Percentiles rank a stretch among this genome's conserved stretches.
phyloP scores from a whole-genome alignment of 2,888 invertebrate genomes.

The Sesamia inferens region DNA sequence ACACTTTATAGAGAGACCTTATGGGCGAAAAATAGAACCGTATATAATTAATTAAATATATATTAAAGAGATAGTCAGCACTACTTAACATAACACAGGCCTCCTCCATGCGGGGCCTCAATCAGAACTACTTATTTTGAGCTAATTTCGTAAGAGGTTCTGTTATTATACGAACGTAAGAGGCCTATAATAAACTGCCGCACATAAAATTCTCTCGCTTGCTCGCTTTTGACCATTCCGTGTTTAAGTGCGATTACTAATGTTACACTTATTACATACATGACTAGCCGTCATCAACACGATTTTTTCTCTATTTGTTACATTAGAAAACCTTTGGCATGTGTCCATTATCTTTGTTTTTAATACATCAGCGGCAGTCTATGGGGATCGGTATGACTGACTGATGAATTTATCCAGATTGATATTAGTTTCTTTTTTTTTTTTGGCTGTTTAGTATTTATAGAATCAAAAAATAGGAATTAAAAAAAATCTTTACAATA shows the following conservation, averaged over 20 bases:
- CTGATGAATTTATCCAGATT: background rate
- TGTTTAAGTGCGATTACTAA: constrained; percentile 58
- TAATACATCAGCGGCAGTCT: constrained; percentile 15
- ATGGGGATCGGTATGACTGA: background rate
- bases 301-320: constrained; percentile 62
- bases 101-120: no score
- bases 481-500: background rate
- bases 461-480: background rate
- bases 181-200: constrained; percentile 19
- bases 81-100: no score
- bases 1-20: background rate
- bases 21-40: background rate
- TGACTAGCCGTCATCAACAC: constrained; percentile 70
- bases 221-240: constrained; percentile 54
- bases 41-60: no score
- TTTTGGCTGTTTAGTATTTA: background rate
- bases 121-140: background rate
- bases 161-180: constrained; percentile 10
- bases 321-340: constrained; percentile 63
- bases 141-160: constrained; percentile 7
- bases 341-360: constrained; percentile 61
- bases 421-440: background rate
- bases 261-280: constrained; percentile 61
- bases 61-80: background rate
- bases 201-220: constrained; percentile 43